Evolutionary conservation across 2,888 invertebrate species (phyloP).

Genomic region (Physocephala rufipes): DNA sequence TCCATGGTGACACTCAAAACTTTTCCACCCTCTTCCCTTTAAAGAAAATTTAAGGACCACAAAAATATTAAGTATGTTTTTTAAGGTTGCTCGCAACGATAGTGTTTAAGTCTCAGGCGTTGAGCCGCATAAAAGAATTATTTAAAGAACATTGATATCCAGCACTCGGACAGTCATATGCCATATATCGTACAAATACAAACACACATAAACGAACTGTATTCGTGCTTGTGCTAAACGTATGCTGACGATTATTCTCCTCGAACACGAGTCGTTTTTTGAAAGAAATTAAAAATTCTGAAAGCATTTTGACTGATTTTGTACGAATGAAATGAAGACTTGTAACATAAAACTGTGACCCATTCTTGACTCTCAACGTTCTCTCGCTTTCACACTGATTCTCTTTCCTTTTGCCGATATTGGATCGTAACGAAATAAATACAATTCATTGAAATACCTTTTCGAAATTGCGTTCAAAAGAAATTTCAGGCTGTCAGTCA

Average conservation of each 20-base stretch:
- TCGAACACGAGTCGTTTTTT: neutral
- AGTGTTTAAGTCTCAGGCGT: neutral
- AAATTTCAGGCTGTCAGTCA: neutral
- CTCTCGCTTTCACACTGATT: no score
- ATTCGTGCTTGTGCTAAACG: neutral
- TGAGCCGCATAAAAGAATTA: neutral
- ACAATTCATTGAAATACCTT: conserved; percentile 19
- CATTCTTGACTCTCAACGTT: no score
- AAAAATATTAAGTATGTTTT: no score
- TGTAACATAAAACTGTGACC: neutral
- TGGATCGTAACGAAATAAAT: neutral
- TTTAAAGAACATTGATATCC: neutral
- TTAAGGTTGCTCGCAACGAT: no score
- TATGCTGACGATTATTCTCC: neutral
- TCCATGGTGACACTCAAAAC: no score
- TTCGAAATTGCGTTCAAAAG: neutral
- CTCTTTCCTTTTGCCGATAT: no score
- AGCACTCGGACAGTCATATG: neutral
- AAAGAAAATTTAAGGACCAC: no score
- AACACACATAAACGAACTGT: neutral
- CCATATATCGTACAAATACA: neutral
- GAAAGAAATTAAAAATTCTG: conserved; percentile 33
- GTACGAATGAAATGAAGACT: neutral
- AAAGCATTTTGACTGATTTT: neutral
- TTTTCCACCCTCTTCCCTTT: no score